Conservation (phyloP, 2,113 vertebrate species). For the Saimiri boliviensis region DNA sequence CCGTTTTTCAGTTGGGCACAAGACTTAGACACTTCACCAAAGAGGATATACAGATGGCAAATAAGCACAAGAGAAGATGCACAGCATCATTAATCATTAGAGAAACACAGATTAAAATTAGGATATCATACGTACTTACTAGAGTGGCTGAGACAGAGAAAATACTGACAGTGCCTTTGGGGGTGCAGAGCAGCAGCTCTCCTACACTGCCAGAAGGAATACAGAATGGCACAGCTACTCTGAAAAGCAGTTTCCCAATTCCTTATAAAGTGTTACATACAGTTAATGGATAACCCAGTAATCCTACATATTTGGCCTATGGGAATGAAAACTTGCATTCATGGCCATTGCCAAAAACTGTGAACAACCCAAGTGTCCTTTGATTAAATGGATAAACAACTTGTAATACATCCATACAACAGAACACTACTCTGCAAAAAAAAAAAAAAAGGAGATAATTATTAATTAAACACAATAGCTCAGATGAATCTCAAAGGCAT, state of each 20-base stretch:
- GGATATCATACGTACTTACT: accelerated
- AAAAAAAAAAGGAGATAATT: neutral
- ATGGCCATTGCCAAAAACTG: neutral
- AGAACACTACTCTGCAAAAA: neutral
- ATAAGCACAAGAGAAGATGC: neutral
- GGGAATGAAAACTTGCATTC: neutral
- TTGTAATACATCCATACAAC: neutral
- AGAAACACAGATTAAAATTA: neutral
- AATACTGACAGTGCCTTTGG: neutral
- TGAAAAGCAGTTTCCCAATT: neutral
- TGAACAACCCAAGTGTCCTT: neutral
- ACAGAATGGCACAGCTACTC: neutral
- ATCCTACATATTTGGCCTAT: neutral
- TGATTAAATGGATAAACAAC: neutral
- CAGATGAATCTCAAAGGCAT: neutral
- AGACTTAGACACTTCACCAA: neutral
- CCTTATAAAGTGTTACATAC: neutral
- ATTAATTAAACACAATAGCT: neutral
- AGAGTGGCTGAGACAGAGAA: neutral
- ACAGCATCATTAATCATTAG: neutral
- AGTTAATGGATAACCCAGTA: neutral
- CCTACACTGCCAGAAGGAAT: accelerated
- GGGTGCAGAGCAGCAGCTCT: neutral
- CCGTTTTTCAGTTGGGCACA: neutral
- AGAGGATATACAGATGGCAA: neutral